A percentile compares a stretch with the other conserved stretches of the same genome.
These are phyloP conservation scores for Tricholauxania praeusta DNA, from an alignment of 2,888 invertebrate genomes.

Conservation along the genomic window DNA sequence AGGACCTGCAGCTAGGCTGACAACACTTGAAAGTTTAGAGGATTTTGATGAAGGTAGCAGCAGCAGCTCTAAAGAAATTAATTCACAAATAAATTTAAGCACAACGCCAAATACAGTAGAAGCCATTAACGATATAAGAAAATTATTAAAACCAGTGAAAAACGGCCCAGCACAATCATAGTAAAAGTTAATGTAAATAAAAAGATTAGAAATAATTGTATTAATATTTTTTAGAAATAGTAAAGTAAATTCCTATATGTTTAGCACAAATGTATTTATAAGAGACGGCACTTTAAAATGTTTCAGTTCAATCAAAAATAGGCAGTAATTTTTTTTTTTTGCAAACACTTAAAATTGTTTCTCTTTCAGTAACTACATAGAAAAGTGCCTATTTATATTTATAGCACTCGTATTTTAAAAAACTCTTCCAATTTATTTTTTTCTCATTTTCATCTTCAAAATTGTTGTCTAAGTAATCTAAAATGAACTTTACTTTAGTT, in stretches of 20 bases:
- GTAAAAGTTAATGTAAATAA: slow-evolving; percentile 41
- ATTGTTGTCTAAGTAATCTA: not conserved
- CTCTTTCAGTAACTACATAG: too few relatives aligned
- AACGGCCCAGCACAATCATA: slow-evolving; percentile 7
- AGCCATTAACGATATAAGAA: slow-evolving; percentile 35
- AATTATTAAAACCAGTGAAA: slow-evolving; percentile 33
- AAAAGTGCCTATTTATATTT: too few relatives aligned
- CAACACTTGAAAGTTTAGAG: slow-evolving; percentile 37
- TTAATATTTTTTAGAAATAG: too few relatives aligned
- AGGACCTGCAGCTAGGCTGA: slow-evolving; percentile 11
- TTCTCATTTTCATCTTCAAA: not conserved
- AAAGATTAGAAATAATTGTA: slow-evolving; percentile 50
- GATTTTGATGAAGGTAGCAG: slow-evolving; percentile 16
- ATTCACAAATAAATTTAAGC: slow-evolving; percentile 11
- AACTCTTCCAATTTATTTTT: not conserved
- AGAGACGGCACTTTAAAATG: too few relatives aligned
- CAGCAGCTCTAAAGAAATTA: slow-evolving; percentile 10
- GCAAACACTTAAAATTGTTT: too few relatives aligned
- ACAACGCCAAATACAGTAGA: slow-evolving; percentile 35
- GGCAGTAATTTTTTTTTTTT: too few relatives aligned
- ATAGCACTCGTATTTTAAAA: not conserved
- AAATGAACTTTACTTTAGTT: too few relatives aligned
- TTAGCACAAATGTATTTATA: too few relatives aligned
- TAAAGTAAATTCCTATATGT: too few relatives aligned
- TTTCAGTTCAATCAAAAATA: too few relatives aligned